Percentiles rank a stretch among this genome's conserved stretches.
phyloP scores from a whole-genome alignment of 2,797 vertebrate species.

The Sebastes matsubarae region DNA sequence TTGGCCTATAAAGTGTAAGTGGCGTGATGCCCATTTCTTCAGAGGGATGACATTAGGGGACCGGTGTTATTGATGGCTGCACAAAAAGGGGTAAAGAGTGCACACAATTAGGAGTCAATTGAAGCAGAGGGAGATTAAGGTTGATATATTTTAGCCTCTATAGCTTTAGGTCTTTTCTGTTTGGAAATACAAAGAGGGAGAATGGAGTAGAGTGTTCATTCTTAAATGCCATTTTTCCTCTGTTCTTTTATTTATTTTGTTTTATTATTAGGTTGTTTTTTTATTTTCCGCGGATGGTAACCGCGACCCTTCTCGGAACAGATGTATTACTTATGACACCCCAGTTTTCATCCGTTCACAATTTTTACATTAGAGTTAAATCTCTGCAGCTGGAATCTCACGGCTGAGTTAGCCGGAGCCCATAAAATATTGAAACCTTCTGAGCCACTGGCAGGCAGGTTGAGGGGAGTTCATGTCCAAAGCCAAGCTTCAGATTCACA shows the following conservation, averaged over 20 bases:
- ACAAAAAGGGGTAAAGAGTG: constrained; percentile 82
- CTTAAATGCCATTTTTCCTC: constrained; percentile 90
- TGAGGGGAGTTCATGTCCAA: constrained; percentile 99
- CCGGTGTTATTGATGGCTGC: constrained; percentile 86
- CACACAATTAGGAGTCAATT: constrained; percentile 95
- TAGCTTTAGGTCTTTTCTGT: constrained; percentile 95
- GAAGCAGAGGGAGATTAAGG: constrained; percentile 85
- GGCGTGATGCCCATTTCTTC: constrained; percentile 89
- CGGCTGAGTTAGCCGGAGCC: constrained; percentile 97
- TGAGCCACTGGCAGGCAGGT: constrained; percentile 97
- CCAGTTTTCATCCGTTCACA: constrained; percentile 98
- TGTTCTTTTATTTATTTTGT: constrained; percentile 84
- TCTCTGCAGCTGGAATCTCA: constrained; percentile 99
- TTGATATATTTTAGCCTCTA: constrained; percentile 86
- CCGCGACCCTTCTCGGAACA: constrained; percentile 87
- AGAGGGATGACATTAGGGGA: constrained; percentile 88
- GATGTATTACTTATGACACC: constrained; percentile 99
- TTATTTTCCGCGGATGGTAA: constrained; percentile 81
- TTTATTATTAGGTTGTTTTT: constrained; percentile 70
- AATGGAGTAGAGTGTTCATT: constrained; percentile 89
- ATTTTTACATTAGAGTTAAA: constrained; percentile 99
- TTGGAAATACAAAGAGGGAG: constrained; percentile 90
- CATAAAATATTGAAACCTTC: constrained; percentile 99
- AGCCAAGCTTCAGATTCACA: constrained; percentile 97
- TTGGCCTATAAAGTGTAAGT: constrained; percentile 91